A percentile compares a stretch with the other conserved stretches of the same genome.
phyloP scores from a whole-genome alignment of 2,113 vertebrate genomes.

The Dryoscopus gambensis region DNA sequence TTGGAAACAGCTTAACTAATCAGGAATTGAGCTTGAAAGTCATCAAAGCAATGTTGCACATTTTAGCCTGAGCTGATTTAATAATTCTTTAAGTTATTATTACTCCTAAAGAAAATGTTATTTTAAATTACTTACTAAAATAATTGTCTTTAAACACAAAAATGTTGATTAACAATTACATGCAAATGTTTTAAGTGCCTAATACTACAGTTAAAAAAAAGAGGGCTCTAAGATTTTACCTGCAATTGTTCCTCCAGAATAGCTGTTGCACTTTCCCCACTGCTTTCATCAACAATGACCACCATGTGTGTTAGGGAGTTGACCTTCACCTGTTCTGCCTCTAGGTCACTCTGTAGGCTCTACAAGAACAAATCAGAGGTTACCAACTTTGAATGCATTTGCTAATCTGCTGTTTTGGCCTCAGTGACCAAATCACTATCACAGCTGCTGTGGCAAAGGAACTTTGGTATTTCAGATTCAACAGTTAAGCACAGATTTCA shows the following conservation, averaged over 20 bases:
- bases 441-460: background rate
- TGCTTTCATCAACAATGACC: constrained; percentile 96
- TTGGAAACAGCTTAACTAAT: background rate
- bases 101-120: background rate
- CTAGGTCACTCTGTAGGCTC: constrained; percentile 90
- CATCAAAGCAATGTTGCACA: background rate
- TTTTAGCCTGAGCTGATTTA: background rate
- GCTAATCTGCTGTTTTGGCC: background rate
- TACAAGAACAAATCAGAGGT: constrained; percentile 47
- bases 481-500: background rate
- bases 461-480: background rate
- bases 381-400: background rate
- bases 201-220: background rate
- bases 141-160: background rate
- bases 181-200: background rate
- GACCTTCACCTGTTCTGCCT: constrained; percentile 93
- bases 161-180: background rate
- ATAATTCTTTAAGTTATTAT: background rate
- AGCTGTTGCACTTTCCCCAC: constrained; percentile 87
- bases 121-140: background rate
- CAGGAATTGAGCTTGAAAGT: background rate
- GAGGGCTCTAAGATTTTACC: constrained; percentile 61
- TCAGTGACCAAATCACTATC: background rate
- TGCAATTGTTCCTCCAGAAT: constrained; percentile 90
- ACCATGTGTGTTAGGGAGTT: constrained; percentile 99